Percentiles rank a stretch among this genome's conserved stretches.
phyloP scores from a whole-genome alignment of 2,888 invertebrate genomes.

The Chloromyia formosa region DNA sequence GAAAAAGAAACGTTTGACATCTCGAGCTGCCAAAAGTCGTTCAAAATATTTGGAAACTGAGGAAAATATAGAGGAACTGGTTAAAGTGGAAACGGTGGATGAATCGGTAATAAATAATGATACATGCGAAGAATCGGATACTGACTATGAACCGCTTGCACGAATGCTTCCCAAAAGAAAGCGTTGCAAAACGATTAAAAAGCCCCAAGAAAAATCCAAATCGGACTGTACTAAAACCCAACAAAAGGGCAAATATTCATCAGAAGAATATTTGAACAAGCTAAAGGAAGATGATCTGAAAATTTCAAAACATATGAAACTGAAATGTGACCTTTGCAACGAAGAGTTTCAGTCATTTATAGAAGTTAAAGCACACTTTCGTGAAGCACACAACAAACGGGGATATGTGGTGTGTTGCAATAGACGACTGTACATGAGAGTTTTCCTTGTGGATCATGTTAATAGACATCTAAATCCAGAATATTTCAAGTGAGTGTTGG shows the following conservation, averaged over 20 bases:
- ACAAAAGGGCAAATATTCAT: not conserved
- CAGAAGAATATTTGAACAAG: slow-evolving; percentile 43
- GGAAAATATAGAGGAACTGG: too few relatives aligned
- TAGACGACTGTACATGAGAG: slow-evolving; percentile 60
- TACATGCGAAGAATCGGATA: not conserved
- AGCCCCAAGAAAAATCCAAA: not conserved
- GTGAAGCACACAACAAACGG: slow-evolving; percentile 56
- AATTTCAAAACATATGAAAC: slow-evolving; percentile 59
- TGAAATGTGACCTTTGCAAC: slow-evolving; percentile 59
- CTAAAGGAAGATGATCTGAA: slow-evolving; percentile 58
- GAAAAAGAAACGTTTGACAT: too few relatives aligned
- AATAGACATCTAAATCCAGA: slow-evolving; percentile 61
- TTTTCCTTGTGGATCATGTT: slow-evolving; percentile 60
- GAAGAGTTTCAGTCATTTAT: slow-evolving; percentile 56
- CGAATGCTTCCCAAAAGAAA: too few relatives aligned
- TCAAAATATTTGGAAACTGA: too few relatives aligned
- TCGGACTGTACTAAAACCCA: not conserved
- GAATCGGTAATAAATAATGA: not conserved
- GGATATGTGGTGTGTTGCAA: slow-evolving; percentile 61
- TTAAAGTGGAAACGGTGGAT: not conserved
- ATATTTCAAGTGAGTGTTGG: slow-evolving; percentile 59
- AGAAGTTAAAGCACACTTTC: slow-evolving; percentile 59
- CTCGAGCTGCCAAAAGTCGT: too few relatives aligned
- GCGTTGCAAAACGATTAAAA: not conserved
- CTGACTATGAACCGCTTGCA: not conserved